Base-by-base conservation (phyloP, 1,140 invertebrate genomes). In the Drosophila quadrilineata region DNA sequence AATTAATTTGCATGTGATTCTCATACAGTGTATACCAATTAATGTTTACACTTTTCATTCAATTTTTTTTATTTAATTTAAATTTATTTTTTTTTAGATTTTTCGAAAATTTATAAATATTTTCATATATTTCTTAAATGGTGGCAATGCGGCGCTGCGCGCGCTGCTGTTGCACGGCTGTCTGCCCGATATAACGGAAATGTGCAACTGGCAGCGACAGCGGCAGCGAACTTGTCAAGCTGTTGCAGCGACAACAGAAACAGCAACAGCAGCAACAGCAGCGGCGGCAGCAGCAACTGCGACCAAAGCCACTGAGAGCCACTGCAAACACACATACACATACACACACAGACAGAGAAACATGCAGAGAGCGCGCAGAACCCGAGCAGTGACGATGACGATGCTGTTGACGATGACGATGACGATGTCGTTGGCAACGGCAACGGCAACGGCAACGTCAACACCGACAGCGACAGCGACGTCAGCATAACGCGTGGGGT, bases 161-260 rank as follows among this genome's bases (percentile, higher is more conserved):
- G 14, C 52, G 52, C 35, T 53, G 49, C 35, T 58, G 31, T 50
- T 58, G 71, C 67, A 70, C 53, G 59, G 66, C 66, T 53, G 67
- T 72, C 70, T 75, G 79, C 60, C 77, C 73, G 77, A 84, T 84
- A 84, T 82, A 82, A 82, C 77, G 77, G 77, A 82, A 82, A 82
- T 82, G 77, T 84, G 77, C 79, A 84, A 85, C 79, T 84, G 79
- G 71, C 79, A 71, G 69, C 63, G 65, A 65, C 71, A 36, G 50
- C 43, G 45, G 54, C 70, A 82, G 69, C 69, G 65, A 77, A 84
- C 77, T 84, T 82, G 73, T 84, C 79, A 85, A 69, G 59, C 71
- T 59, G 38, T 71, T 59, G 54, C 53, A 59, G 54, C 48, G 50
- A 49, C 36, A 50, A 41, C 35, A 29, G 40, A 40, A 52, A 38